Percentiles rank a stretch among this genome's conserved stretches.
Evolutionary conservation across 2,888 invertebrate genomes (phyloP).

Genomic region (Byasa hedistus): DNA sequence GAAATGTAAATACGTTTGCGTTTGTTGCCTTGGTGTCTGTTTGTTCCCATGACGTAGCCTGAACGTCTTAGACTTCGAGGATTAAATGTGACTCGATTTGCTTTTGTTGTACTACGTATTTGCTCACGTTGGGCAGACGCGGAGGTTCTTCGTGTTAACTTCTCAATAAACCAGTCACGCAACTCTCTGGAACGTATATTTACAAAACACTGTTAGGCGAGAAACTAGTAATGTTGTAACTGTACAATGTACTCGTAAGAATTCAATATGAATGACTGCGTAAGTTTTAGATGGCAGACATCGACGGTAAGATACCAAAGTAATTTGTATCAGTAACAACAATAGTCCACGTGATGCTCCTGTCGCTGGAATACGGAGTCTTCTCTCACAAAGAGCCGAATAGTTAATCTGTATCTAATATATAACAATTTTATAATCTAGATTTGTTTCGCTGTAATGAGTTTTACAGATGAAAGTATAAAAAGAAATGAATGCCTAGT

Average conservation of each 20-base stretch:
- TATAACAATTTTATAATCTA: too few relatives aligned
- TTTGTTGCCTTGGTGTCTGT: constrained; percentile 16
- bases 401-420: too few relatives aligned
- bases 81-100: neutral
- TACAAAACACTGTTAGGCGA: constrained; percentile 21
- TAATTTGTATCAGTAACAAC: too few relatives aligned
- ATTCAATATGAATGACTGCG: constrained; percentile 12
- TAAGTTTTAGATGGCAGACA: neutral
- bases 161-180: constrained; percentile 20
- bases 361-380: too few relatives aligned
- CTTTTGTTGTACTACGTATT: neutral
- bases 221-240: constrained; percentile 19
- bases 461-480: too few relatives aligned
- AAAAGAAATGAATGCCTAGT: too few relatives aligned
- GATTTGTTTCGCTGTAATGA: too few relatives aligned
- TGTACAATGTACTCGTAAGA: constrained; percentile 7
- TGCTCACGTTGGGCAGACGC: neutral
- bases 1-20: constrained; percentile 3
- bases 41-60: constrained; percentile 14
- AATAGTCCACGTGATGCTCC: too few relatives aligned
- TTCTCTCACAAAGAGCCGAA: too few relatives aligned
- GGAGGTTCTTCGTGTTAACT: neutral
- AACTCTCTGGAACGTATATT: constrained; percentile 21
- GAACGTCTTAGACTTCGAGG: neutral
- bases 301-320: too few relatives aligned